Conservation (phyloP, 2,888 invertebrate genomes). For the Agrochola lychnidis region DNA sequence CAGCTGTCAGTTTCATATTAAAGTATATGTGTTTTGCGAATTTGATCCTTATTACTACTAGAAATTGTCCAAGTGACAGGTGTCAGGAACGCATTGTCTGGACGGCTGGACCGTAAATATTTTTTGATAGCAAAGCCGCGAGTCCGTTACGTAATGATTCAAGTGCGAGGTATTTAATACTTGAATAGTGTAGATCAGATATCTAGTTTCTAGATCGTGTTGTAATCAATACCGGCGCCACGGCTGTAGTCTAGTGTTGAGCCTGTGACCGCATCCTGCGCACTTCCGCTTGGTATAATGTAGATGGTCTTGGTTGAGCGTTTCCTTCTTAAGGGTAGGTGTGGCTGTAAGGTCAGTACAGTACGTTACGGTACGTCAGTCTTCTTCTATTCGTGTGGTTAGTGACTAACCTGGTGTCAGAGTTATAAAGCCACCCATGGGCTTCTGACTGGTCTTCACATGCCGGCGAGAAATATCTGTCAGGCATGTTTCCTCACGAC, state of each 20-base stretch:
- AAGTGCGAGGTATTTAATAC: conserved; percentile 55
- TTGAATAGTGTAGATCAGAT: conserved; percentile 13
- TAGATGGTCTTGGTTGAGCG: conserved; percentile 8
- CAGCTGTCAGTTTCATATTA: no score
- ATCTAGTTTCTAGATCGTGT: conserved; percentile 55
- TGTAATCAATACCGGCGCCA: conserved; percentile 61
- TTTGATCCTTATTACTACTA: no score
- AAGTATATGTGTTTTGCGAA: no score
- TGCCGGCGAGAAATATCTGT: no score
- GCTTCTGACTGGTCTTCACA: neutral
- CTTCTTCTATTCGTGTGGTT: no score
- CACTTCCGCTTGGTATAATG: conserved; percentile 57
- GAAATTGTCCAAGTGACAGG: no score
- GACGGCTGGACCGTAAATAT: no score
- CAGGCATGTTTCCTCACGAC: no score
- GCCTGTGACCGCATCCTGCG: conserved; percentile 62
- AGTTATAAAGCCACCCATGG: no score
- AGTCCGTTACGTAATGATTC: conserved; percentile 18
- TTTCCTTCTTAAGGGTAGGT: conserved; percentile 12
- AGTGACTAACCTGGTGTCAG: no score
- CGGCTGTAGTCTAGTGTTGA: conserved; percentile 50
- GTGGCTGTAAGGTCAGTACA: neutral
- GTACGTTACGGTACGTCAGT: no score
- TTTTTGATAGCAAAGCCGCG: conserved; percentile 5
- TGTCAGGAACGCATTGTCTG: no score